Base-by-base conservation (phyloP, 64 coral and sea anemone genomes). In the Trachythela sp. region DNA sequence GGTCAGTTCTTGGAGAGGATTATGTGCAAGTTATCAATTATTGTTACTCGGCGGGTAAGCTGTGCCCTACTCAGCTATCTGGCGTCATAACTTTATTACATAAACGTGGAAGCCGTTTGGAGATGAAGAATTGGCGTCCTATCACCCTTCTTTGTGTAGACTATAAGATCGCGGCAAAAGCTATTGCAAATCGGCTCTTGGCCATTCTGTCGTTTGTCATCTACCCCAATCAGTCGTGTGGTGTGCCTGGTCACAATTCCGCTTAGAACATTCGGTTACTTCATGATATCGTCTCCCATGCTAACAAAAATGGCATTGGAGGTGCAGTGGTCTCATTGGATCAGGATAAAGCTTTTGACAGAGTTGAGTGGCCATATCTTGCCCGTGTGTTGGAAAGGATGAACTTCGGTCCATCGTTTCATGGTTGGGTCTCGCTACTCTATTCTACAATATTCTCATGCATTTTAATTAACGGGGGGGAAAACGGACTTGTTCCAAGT, bases 301-400 rank as follows among this genome's bases (percentile, higher is more conserved):
- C 22, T 0, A 26, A 27, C 8, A 3, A 13, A 1, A n/a, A 8
- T 0, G 20, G 31, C 20, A 36, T 13, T 4, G 14, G 68, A 0
- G 34, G 17, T 7, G 88, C 48, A 0, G 22, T 90, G 0, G n/a
- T 90, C 1, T 51, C 76, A 0, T 26, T 90, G 0, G 88, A 90
- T 37, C 88, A 90, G 29, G 88, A 84, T 45, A 90, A 90, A 22
- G 88, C 88, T 0, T 90, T 90, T 42, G 88, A 84, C 13, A 8
- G 88, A 0, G 88, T 84, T 0, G 88, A 90, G 3, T 48, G 88
- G 35, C 1, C 10, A 0, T 90, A 84, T 13, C 31, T 90, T 0
- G 0, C 13, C 22, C 6, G 11, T 0, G 54, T 58, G 0, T 34
- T 90, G 0, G 9, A 22, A 18, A 26, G 14, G 2, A 90, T 90